Conservation (phyloP, 1,140 invertebrate species). For the Geopemphigus sp. region DNA sequence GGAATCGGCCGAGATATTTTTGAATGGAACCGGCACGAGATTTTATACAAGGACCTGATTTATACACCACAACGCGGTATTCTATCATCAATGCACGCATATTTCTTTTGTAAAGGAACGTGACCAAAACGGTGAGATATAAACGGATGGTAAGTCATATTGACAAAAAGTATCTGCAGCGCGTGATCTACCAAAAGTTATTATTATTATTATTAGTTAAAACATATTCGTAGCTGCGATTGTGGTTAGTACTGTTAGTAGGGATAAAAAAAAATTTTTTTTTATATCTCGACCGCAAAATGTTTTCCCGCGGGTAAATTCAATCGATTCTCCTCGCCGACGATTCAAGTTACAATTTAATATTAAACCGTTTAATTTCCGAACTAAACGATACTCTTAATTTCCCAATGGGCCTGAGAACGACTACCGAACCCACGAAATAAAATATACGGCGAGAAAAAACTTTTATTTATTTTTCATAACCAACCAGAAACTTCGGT, state of each 20-base stretch:
- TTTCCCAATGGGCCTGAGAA: conserved; percentile 27
- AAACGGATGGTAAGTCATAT: conserved; percentile 2
- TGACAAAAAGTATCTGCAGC: neutral
- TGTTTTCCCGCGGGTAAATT: neutral
- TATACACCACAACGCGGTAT: neutral
- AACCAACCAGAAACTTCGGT: neutral
- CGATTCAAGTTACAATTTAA: neutral
- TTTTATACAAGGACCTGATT: conserved; percentile 30
- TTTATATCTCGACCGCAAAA: neutral
- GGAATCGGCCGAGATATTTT: neutral
- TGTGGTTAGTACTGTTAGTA: no score
- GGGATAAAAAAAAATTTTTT: neutral
- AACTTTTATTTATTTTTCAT: conserved; percentile 27
- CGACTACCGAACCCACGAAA: neutral
- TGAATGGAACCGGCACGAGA: conserved; percentile 21
- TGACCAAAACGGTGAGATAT: conserved; percentile 7
- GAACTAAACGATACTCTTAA: conserved; percentile 8
- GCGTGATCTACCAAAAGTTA: neutral
- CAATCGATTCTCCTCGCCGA: no score
- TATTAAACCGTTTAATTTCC: conserved; percentile 11
- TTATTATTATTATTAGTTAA: neutral
- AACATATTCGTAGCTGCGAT: neutral
- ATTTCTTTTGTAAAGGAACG: neutral
- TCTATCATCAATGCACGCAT: neutral
- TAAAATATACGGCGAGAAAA: neutral